Base-by-base conservation (phyloP, 2,888 invertebrate genomes). In the Branchellion lobata region DNA sequence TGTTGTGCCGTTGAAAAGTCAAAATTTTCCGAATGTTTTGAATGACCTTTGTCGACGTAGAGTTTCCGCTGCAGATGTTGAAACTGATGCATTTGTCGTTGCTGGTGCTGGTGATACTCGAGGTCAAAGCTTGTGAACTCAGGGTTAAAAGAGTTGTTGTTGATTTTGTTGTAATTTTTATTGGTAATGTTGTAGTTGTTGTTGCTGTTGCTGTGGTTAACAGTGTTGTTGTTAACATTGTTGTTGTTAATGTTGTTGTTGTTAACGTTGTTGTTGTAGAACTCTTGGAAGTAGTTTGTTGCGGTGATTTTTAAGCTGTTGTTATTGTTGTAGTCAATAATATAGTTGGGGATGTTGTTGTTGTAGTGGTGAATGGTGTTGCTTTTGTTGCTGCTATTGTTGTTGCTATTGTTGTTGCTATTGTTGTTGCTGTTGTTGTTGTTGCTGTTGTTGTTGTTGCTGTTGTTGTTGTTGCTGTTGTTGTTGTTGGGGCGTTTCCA, bases 371-470 rank as follows among this genome's bases (percentile, higher is more conserved):
- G 8, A n/a, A 65, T 65, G 65, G n/a, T 27, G 24, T 14, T 27
- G 65, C 8, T 65, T 8, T 14, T 65, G 65, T 14, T n/a, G 65
- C 8, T 65, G 65, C 5, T 27, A n/a, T 14, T 33, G 29, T 11
- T 72, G 75, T 53, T 51, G 29, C 24, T 33, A 34, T 31, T n/a
- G 72, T 53, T 79, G 34, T 72, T 24, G 72, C 40, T 79, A 72
- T 51, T 53, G 57, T 72, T 33, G 79, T 72, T 33, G 79, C 14
- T 1, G 79, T 51, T 47, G 51, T 21, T 21, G 79, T 47, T 31
- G 79, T 71, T 3, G 79, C 34, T 0, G 72, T 72, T 1, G 78
- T 69, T 0, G 69, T 69, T 0, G 31, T 40, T 29, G 11, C 68
- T 31, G 78, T 27, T 47, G 69, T 36, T 40, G 78, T n/a, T n/a